phyloP scores from a whole-genome alignment of 2,888 invertebrate species.

The Coelinius sp. region DNA sequence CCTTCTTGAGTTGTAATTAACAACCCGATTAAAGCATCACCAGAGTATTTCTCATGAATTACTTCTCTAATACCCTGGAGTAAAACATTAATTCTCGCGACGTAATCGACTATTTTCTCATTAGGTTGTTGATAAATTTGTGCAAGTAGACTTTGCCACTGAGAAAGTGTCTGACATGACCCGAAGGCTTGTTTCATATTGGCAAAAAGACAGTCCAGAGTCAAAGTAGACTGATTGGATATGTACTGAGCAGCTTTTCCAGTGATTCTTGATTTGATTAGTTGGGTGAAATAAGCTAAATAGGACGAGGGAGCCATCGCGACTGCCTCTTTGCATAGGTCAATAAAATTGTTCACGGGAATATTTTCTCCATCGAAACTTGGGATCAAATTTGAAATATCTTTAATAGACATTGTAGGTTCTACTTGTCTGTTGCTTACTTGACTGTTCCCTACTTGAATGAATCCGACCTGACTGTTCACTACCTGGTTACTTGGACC shows the following conservation, averaged over 20 bases:
- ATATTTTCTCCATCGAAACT: conserved; percentile 9
- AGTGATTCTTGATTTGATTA: neutral
- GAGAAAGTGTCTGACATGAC: neutral
- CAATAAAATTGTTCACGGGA: conserved; percentile 3
- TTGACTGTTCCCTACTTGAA: no score
- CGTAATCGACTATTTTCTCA: neutral
- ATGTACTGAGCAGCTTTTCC: neutral
- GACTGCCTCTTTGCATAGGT: neutral
- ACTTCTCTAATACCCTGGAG: neutral
- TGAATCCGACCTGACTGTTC: no score
- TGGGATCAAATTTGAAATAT: neutral
- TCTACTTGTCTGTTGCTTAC: no score
- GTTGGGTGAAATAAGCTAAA: neutral
- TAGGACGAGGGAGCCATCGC: neutral
- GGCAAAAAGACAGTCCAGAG: neutral
- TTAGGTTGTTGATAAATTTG: neutral
- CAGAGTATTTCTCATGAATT: neutral
- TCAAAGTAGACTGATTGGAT: neutral
- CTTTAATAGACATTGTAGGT: neutral
- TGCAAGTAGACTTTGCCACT: neutral
- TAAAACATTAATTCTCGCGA: neutral
- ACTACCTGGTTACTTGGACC: neutral
- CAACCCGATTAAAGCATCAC: neutral
- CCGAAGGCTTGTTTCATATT: neutral
- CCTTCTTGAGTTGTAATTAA: neutral